Conservation (phyloP, 2,888 invertebrate genomes). For the Rotaria magnacalcarata region DNA sequence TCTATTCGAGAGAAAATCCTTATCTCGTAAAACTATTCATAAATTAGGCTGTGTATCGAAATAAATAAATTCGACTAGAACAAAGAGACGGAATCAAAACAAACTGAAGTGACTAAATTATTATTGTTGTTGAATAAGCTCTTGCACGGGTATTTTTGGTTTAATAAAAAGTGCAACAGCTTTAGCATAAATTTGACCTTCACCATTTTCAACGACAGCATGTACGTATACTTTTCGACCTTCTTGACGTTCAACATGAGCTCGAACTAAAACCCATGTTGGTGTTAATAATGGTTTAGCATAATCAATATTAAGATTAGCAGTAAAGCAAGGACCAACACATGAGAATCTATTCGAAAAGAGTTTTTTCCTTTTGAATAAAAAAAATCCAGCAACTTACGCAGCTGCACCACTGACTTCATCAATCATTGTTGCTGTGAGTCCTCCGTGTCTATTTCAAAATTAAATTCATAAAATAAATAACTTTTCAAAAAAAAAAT, state of each 20-base stretch:
- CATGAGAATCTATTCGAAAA: background rate
- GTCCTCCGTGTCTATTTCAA: constrained; percentile 17
- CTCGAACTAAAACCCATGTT: constrained; percentile 26
- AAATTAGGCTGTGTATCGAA: background rate
- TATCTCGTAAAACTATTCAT: background rate
- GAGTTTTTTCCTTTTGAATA: background rate
- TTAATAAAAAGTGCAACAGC: background rate
- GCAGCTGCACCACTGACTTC: constrained; percentile 8
- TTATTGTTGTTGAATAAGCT: background rate
- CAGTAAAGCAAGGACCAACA: constrained; percentile 14
- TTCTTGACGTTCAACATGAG: constrained; percentile 11
- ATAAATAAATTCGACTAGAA: background rate
- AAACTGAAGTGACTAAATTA: background rate
- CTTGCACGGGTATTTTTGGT: background rate
- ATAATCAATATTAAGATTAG: constrained; percentile 34
- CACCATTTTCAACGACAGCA: background rate
- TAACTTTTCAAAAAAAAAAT: no score
- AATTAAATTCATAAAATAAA: no score
- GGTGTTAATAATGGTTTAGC: background rate
- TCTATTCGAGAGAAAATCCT: background rate
- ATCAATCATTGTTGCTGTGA: constrained; percentile 5
- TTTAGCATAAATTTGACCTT: background rate
- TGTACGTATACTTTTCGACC: background rate
- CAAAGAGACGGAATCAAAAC: background rate
- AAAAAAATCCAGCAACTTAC: background rate